Base-by-base conservation (phyloP, 1,140 invertebrate genomes). In the Brachionus angularis region DNA sequence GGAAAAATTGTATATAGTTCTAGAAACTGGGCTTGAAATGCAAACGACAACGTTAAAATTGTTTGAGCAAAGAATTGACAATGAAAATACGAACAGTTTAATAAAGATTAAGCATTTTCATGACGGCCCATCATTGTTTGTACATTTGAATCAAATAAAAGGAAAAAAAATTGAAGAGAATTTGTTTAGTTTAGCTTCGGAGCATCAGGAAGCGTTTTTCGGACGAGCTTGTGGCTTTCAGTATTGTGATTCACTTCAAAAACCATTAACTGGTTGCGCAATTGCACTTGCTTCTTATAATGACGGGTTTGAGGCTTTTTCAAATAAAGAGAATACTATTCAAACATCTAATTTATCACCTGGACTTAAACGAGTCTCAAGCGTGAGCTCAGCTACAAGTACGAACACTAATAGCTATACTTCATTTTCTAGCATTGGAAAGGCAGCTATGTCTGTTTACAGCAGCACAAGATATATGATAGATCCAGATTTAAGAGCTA, bases 171-270 rank as follows among this genome's bases (percentile, higher is more conserved):
- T 67, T 18, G 62, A 67, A 47, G 47, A 67, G 18, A 50, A 67
- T 23, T 23, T 67, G n/a, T 67, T 67, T 23, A 33, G 47, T 18
- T 50, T 67, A 16, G 27, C 42, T 3, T 67, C 62, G 16, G 33
- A 36, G 12, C 62, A 70, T 21, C 23, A 36, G 23, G 67, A 70
- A 29, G 33, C 46, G 1, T 70, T 70, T 53, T 70, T 70, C 23
- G 67, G 67, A 18, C 42, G 67, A 36, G 46, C 67, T 50, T 70
- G 67, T 18, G 67, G 67, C 21, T 70, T 70, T 70, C 67, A 70
- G 44, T 50, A 47, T 47, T 50, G 47, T 29, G 62, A 67, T 18
- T 67, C 62, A 3, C 16, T 67, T 18, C 62, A 67, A 46, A 27
- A 29, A 25, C 62, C 62, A 31, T 29, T 67, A 25, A 67, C 62